Evolutionary conservation across 2,113 vertebrate genomes (phyloP).

Genomic region (Dolichotis patagonum): DNA sequence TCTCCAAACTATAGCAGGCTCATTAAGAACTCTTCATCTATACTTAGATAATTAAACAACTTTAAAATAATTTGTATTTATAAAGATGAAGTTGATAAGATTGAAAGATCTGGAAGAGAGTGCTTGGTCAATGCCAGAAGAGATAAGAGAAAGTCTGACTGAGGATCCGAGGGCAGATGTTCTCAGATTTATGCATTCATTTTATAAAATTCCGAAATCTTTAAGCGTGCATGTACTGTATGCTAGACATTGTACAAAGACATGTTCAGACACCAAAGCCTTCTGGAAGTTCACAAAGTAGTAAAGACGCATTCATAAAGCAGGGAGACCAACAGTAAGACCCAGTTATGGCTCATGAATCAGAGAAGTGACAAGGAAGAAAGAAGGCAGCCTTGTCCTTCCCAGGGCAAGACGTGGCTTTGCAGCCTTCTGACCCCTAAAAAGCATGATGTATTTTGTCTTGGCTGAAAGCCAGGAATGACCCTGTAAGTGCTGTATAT

Average conservation of each 20-base stretch:
- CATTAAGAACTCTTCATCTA: not conserved
- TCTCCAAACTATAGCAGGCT: not conserved
- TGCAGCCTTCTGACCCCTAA: not conserved
- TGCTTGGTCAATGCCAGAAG: not conserved
- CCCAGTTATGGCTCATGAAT: not conserved
- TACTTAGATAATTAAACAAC: not conserved
- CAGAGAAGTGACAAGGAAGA: not conserved
- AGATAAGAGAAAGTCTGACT: not conserved
- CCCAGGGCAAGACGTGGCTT: not conserved
- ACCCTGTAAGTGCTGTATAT: not conserved
- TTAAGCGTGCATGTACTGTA: not conserved
- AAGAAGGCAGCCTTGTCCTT: not conserved
- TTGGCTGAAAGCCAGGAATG: not conserved
- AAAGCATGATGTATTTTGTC: not conserved
- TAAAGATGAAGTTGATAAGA: not conserved
- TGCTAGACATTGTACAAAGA: not conserved
- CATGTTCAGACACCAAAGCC: not conserved
- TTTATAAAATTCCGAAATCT: not conserved
- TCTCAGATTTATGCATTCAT: not conserved
- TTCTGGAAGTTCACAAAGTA: not conserved
- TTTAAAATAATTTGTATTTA: not conserved
- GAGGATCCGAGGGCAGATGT: constrained; percentile 1
- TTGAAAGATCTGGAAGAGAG: not conserved
- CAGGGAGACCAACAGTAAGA: not conserved
- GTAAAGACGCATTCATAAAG: not conserved